Evolutionary conservation across 2,888 invertebrate genomes (phyloP).

Genomic region (Drosophila gaucha): DNA sequence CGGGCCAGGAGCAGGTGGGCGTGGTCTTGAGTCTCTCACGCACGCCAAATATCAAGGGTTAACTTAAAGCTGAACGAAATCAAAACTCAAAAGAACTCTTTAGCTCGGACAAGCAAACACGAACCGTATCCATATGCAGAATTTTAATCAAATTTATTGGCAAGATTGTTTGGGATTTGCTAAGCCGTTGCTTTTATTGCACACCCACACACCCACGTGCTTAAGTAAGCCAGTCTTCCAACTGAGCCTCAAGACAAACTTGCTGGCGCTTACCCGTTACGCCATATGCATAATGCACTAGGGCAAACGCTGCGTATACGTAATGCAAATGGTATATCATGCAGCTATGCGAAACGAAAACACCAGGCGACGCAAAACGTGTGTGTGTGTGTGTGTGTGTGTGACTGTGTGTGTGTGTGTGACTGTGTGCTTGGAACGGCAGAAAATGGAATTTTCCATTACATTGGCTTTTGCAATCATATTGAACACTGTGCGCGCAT

Average conservation of each 20-base stretch:
- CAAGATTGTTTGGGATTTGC: conserved; percentile 3
- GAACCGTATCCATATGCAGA: conserved; percentile 1
- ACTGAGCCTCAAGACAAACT: conserved; percentile 19
- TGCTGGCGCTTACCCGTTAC: conserved; percentile 6
- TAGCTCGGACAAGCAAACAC: background rate
- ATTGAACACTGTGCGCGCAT: conserved; percentile 44
- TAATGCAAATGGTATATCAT: conserved; percentile 36
- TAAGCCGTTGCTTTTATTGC: background rate
- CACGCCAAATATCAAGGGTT: conserved; percentile 13
- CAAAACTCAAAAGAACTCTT: background rate
- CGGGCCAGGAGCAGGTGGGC: background rate
- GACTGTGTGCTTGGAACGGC: background rate
- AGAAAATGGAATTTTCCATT: conserved; percentile 72
- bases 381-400: background rate
- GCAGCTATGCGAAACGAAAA: conserved; percentile 16
- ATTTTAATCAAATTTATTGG: conserved; percentile 31
- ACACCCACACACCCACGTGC: background rate
- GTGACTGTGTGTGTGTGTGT: background rate
- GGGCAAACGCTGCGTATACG: conserved; percentile 32
- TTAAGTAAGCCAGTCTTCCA: background rate
- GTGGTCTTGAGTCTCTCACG: background rate
- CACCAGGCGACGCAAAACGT: background rate
- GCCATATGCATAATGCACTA: conserved; percentile 40
- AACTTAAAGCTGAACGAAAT: background rate
- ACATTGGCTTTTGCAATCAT: conserved; percentile 66